Evolutionary conservation across 2,797 vertebrate species (phyloP), one percentile per base, ranked within the genome.

Genomic region (Petrocephalus schoutedeni): DNA sequence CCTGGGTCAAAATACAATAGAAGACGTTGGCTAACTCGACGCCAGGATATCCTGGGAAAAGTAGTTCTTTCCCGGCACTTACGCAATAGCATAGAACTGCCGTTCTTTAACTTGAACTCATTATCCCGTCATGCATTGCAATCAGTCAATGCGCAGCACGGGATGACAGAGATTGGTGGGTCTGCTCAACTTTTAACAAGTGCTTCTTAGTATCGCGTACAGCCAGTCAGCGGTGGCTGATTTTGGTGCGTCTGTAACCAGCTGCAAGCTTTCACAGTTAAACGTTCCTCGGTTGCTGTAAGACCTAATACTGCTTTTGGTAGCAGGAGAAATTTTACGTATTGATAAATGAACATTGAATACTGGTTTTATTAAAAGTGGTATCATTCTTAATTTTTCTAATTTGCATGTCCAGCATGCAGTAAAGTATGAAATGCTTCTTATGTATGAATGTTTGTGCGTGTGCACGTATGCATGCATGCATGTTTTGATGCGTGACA

Each of bases 1-100:
- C 74, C 74, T 49, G 93, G 93, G 93, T 93, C 93, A 92, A 90
- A 89, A 93, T 93, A 89, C 91, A 92, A 91, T 92, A 93, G 92
- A 92, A 93, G 91, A 89, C 88, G 88, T 87, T 80, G 45, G 51
- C 90, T 12, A 2, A 45, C 93, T 86, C 28, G 74, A 41, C 36
- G 36, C 74, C 41, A 9, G 32, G 74, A 49, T 3, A 49, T 16
- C 7, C 74, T 77, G 74, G 74, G 41, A 77, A 41, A 77, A 8
- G 74, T 77, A 77, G 74, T 77, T 77, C 41, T 77, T 45, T 49
- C 19, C 41, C 19, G 28, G 41, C 3, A 49, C 19, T 77, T 19
- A 9, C 19, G 41, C 74, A 19, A 7, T 49, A 77, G 45, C 41
- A 49, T 45, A 77, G 16, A 77, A 3, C 16, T 45, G 41, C 74